Conservation (phyloP, 2,113 vertebrate species). For the Alaudala cheleensis region DNA sequence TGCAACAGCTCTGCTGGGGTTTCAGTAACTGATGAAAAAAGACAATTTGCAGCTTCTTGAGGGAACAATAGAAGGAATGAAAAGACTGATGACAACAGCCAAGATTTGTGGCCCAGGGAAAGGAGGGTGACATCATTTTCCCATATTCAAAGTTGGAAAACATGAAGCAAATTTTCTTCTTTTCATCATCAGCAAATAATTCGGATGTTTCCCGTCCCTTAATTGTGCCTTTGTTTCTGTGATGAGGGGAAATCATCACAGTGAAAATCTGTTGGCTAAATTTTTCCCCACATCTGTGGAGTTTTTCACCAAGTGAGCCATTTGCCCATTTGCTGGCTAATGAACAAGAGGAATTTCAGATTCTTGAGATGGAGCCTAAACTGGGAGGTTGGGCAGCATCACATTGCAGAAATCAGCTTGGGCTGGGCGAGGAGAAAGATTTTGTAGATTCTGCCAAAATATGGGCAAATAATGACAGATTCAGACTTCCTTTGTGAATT, state of each 20-base stretch:
- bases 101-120: not conserved
- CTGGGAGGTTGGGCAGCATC: not conserved
- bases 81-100: slow-evolving; percentile 5
- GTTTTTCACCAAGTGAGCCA: not conserved
- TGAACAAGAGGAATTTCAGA: not conserved
- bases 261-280: slow-evolving; percentile 32
- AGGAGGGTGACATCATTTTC: slow-evolving; percentile 36
- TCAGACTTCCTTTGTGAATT: not conserved
- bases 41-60: slow-evolving; percentile 30
- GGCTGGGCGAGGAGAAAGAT: not conserved
- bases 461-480: not conserved
- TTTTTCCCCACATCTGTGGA: slow-evolving; percentile 50
- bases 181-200: slow-evolving; percentile 62
- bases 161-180: slow-evolving; percentile 50
- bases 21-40: slow-evolving; percentile 14
- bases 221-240: slow-evolving; percentile 41
- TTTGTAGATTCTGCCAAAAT: not conserved
- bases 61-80: slow-evolving; percentile 28
- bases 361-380: not conserved
- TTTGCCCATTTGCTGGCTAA: not conserved
- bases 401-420: not conserved
- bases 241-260: slow-evolving; percentile 33
- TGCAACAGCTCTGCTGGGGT: not conserved
- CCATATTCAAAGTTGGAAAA: slow-evolving; percentile 64
- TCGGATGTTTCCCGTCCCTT: slow-evolving; percentile 23